Evolutionary conservation across 92 coral and sea anemone species (phyloP), one percentile per base, ranked within the genome.

Genomic region (Pocillopora grandis): DNA sequence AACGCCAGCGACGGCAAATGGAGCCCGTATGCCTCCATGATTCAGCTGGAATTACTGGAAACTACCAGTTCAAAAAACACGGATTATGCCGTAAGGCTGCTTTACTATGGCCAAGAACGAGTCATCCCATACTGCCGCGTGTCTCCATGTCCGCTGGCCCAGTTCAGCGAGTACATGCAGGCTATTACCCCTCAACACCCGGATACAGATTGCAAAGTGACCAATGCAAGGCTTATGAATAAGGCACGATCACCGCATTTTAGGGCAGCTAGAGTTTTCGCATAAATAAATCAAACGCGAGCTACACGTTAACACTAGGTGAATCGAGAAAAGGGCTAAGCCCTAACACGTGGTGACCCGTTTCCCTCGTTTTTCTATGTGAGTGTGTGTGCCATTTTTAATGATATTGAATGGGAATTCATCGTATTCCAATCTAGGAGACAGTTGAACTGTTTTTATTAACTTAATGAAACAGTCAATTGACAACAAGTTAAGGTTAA

Each of bases 11-110:
- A 92, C 59, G 76, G 86, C 70, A 75, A 87, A 12, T 97, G 99
- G 99, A 85, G 95, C 9, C 97, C 99, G 2, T 97, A 94, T 35
- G 98, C 99, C 18, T 91, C 99, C 9, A 69, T 94, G 78, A 66
- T 97, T 6, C 91, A 86, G 57, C 62, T 97, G 58, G 99, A 97
- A 86, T 88, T 97, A 66, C 88, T 82, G 58, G 89, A 94, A 66
- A 85, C 72, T 52, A 18, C 85, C 10, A 85, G 42, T 67, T 37
- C 84, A 23, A 57, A 80, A 33, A 81, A 61, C 75, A 18, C 65
- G 49, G 84, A 76, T 80, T 94, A 81, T 75, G 93, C 94, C 58
- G 92, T 97, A 35, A 91, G 95, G n/a, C 85, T 92, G 42, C 76
- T 90, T 78, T 97, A 85, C 90, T 86, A 94, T 42, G 99, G 93